phyloP scores from a whole-genome alignment of 1,140 invertebrate species.

The Heterodera carotae region DNA sequence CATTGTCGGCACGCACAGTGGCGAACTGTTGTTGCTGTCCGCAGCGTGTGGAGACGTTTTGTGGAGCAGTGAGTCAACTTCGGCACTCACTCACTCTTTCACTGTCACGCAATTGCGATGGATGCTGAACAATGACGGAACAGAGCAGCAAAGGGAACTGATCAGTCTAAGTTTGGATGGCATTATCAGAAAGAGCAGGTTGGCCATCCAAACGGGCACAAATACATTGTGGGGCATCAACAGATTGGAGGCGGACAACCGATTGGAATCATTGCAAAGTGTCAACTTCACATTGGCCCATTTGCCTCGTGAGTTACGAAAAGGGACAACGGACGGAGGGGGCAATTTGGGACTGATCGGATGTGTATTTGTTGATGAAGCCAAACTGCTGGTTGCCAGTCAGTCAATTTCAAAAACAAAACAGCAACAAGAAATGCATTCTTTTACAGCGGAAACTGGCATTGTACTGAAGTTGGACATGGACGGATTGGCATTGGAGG shows the following conservation, averaged over 20 bases:
- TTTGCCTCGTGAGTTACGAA: conserved; percentile 28
- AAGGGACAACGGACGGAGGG: not conserved
- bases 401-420: not conserved
- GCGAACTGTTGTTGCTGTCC: conserved; percentile 14
- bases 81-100: not conserved
- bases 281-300: conserved; percentile 31
- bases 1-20: conserved; percentile 18
- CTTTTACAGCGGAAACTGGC: conserved; percentile 2
- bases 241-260: conserved; percentile 26
- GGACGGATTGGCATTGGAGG: not conserved
- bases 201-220: not conserved
- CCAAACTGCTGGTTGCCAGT: conserved; percentile 19
- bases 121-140: not conserved
- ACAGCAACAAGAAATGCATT: not conserved
- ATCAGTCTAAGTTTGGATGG: conserved; percentile 20
- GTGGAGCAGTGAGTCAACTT: conserved; percentile 17
- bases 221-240: not conserved
- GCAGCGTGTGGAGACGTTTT: conserved; percentile 2
- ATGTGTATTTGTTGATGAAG: not conserved
- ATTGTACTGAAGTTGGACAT: not conserved
- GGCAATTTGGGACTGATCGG: conserved; percentile 5
- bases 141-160: conserved; percentile 4
- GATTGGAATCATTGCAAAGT: conserved; percentile 32
- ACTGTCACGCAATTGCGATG: conserved; percentile 27
- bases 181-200: conserved; percentile 18